Conservation (phyloP, 2,888 invertebrate genomes). For the Tenthredo livida region DNA sequence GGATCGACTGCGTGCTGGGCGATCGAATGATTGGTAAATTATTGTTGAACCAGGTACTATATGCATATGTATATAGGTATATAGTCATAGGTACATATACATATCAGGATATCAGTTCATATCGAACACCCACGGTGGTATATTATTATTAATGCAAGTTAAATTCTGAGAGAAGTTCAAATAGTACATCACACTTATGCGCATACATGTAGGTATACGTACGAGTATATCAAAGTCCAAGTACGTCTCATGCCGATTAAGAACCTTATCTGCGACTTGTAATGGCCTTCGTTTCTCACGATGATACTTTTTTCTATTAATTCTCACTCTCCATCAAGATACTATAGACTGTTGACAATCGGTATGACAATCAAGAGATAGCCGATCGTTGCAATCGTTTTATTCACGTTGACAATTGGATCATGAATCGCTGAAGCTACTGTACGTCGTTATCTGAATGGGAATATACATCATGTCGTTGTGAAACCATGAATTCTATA, state of each 20-base stretch:
- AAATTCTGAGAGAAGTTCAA: neutral
- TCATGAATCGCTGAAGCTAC: neutral
- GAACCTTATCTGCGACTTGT: neutral
- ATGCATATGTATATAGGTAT: no score
- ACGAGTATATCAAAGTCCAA: neutral
- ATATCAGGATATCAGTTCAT: constrained; percentile 13
- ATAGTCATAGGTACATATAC: neutral
- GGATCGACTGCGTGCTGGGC: constrained; percentile 47
- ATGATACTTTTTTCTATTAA: constrained; percentile 29
- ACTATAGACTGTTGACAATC: neutral
- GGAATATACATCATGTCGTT: no score
- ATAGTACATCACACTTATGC: neutral
- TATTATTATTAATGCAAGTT: neutral
- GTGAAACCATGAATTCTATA: neutral
- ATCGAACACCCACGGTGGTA: constrained; percentile 45
- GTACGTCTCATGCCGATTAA: neutral
- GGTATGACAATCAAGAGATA: neutral
- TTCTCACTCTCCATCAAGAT: neutral
- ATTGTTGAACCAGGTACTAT: constrained; percentile 23
- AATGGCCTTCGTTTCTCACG: constrained; percentile 32
- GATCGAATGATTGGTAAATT: constrained; percentile 50
- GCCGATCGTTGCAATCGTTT: neutral
- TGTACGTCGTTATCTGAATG: no score
- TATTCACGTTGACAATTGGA: neutral
- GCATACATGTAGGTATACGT: no score